A percentile compares a stretch with the other conserved stretches of the same genome.
These are phyloP conservation scores for Esox niger DNA, from an alignment of 2,113 vertebrate species.

Conservation along the genomic window DNA sequence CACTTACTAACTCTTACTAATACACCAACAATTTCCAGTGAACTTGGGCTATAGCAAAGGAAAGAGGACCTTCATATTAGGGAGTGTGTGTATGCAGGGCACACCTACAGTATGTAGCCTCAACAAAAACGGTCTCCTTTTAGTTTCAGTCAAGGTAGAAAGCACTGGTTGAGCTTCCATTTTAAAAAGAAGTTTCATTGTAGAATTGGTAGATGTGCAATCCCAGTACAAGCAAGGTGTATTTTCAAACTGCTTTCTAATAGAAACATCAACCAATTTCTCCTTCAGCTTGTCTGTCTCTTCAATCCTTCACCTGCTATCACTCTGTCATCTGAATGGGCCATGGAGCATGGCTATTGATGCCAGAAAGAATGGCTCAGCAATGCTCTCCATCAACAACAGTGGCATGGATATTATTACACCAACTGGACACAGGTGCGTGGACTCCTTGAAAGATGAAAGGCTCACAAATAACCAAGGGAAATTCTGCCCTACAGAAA, in stretches of 20 bases:
- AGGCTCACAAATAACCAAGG: background rate
- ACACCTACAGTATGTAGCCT: background rate
- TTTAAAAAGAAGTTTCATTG: background rate
- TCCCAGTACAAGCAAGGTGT: background rate
- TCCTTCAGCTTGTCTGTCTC: background rate
- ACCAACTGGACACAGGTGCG: conserved; percentile 2
- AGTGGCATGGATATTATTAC: conserved; percentile 1
- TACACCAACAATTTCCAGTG: background rate
- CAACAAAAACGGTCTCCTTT: background rate
- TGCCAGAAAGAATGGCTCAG: background rate
- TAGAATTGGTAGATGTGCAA: background rate
- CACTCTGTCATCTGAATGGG: background rate
- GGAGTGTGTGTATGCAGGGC: background rate
- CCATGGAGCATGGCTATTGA: background rate
- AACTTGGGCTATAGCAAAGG: background rate
- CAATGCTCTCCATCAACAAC: conserved; percentile 4
- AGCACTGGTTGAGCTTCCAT: too few relatives aligned
- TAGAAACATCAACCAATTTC: background rate
- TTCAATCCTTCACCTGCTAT: background rate
- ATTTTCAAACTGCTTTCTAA: background rate
- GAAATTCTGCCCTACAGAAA: background rate
- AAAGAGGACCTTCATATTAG: background rate
- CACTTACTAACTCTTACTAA: too few relatives aligned
- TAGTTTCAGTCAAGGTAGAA: background rate
- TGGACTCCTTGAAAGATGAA: background rate